These are phyloP conservation scores for Polydrusus pterygomalis DNA, from an alignment of 2,888 invertebrate species.

Conservation along the genomic window DNA sequence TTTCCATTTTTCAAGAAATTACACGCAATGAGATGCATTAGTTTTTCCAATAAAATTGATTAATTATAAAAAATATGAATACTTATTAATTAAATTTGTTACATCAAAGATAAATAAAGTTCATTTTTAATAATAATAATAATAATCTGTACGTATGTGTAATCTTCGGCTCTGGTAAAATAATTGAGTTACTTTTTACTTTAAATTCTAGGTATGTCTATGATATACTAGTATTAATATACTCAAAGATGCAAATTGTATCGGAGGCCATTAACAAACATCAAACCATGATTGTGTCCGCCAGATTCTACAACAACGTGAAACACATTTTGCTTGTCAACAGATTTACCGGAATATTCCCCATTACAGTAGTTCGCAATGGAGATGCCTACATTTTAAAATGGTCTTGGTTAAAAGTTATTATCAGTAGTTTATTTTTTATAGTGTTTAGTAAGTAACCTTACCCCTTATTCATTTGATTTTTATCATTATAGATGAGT, in stretches of 20 bases:
- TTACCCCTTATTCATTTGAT: not conserved
- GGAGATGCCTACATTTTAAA: conserved; percentile 23
- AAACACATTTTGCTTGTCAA: conserved; percentile 40
- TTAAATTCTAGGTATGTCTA: not conserved
- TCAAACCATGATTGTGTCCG: conserved; percentile 30
- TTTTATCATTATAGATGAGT: too few species aligned
- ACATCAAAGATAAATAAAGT: too few species aligned
- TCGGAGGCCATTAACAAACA: conserved; percentile 22
- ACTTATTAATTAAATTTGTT: too few species aligned
- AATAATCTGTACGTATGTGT: too few species aligned
- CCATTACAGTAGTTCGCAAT: conserved; percentile 32
- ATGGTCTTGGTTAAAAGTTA: conserved; percentile 49
- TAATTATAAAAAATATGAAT: too few species aligned
- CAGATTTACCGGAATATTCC: conserved; percentile 41
- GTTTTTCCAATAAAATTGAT: too few species aligned
- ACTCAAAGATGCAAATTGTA: conserved; percentile 32
- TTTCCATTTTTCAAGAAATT: too few species aligned
- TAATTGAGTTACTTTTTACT: not conserved
- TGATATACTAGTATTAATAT: not conserved
- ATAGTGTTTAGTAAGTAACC: conserved; percentile 31
- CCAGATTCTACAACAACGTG: conserved; percentile 35
- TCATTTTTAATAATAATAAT: too few species aligned
- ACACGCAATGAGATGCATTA: too few species aligned
- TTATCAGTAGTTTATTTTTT: conserved; percentile 34
- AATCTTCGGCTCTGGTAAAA: too few species aligned